Base-by-base conservation (phyloP, 2,113 vertebrate genomes). In the Maylandia zebra region DNA sequence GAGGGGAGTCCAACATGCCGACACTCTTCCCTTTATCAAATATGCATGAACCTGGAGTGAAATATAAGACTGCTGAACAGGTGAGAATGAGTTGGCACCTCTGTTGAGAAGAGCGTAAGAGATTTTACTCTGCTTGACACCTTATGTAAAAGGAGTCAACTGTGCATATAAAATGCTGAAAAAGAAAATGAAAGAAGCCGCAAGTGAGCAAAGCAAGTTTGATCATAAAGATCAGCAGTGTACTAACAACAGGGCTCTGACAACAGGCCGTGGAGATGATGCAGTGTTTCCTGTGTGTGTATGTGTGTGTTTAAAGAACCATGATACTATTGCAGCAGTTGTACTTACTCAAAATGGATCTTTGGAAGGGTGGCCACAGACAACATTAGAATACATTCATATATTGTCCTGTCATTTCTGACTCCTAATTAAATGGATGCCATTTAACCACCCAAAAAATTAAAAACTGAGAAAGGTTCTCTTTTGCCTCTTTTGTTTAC, bases 21-120 rank as follows among this genome's bases (percentile, higher is more conserved):
- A 79, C 76, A 84, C 24, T 6, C 88, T 83, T 87, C 19, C 38
- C 83, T 81, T 85, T 13, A 92, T 95, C 24, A 93, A 94, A 91
- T 91, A 94, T 92, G 66, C 61, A 96, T 92, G 84, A 90, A 22
- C 6, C 52, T 59, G 57, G 22, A 79, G 83, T 90, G 92, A 93
- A 94, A 95, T 71, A 78, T 61, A 78, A 95, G 32, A 85, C 71
- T 32, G 61, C 6, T n/a, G 30, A 74, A 64, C 50, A 59, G 88
- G 41, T 43, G 64, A 53, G 17, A 85, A 82, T 56, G 41, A 91
- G 59, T 81, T 53, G 64, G 50, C 55, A 81, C 32, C 8, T 76
- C 24, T 17, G 82, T 8, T 89, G 56, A 69, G 30, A 85, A 55
- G 22, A 30, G 32, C 11, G 30, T 80, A 90, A 88, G 32, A 79